These are phyloP conservation scores for Paradoxurus hermaphroditus DNA, from an alignment of 2,113 vertebrate genomes.

Conservation along the genomic window DNA sequence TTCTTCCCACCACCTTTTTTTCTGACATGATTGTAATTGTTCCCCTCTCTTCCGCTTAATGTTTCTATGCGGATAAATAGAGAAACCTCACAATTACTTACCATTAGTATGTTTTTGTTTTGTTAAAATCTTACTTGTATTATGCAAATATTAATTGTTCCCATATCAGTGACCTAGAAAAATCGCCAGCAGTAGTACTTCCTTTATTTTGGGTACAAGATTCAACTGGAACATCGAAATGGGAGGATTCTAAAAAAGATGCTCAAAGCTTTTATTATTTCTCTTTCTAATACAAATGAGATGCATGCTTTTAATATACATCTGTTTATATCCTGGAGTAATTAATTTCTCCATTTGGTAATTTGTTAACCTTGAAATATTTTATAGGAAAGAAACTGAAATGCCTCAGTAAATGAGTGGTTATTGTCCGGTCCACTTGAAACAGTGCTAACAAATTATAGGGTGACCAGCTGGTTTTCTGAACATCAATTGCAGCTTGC, in stretches of 20 bases:
- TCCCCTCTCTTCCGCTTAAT: not conserved
- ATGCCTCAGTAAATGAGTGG: conserved; percentile 15
- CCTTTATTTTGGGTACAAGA: conserved; percentile 20
- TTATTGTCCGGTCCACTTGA: not conserved
- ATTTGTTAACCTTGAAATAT: conserved; percentile 46
- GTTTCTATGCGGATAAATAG: conserved; percentile 5
- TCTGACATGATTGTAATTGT: not conserved
- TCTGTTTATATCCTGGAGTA: conserved; percentile 49
- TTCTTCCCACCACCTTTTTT: not conserved
- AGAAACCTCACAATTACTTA: conserved; percentile 12
- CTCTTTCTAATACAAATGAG: conserved; percentile 48
- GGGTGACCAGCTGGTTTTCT: conserved; percentile 12
- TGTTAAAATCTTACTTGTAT: conserved; percentile 5
- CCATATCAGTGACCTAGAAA: not conserved
- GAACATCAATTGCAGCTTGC: conserved; percentile 21
- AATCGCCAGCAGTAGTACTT: not conserved
- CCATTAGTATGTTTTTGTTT: conserved; percentile 34
- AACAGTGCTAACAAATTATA: not conserved
- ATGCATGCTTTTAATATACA: conserved; percentile 20
- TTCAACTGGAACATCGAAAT: not conserved
- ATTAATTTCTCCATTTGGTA: conserved; percentile 58
- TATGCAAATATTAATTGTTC: conserved; percentile 54
- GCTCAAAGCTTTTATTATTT: conserved; percentile 53
- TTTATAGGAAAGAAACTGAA: conserved; percentile 26
- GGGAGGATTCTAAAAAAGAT: conserved; percentile 23